Percentiles rank a stretch among this genome's conserved stretches.
Conservation (phyloP, 2,113 vertebrate genomes). For the Hemiprocne comata region DNA sequence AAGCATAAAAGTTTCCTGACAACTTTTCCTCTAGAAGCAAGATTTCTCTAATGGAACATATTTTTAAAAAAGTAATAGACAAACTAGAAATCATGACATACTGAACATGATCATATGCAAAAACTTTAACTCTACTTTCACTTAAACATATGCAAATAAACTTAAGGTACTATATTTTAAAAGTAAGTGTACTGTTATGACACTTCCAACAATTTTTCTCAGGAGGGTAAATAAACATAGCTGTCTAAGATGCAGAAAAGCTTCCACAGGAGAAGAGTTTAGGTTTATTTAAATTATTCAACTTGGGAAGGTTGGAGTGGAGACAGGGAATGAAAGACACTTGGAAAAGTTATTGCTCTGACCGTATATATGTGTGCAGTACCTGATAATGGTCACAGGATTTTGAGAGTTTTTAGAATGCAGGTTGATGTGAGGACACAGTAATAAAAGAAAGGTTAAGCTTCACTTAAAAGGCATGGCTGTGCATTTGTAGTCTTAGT, state of each 20-base stretch:
- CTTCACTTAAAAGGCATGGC: not conserved
- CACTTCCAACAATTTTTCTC: not conserved
- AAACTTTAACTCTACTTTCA: not conserved
- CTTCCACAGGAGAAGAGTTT: not conserved
- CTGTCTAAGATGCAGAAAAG: not conserved
- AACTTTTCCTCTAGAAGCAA: not conserved
- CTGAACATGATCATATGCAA: not conserved
- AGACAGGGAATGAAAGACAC: not conserved
- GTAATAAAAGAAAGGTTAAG: not conserved
- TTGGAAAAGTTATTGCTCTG: not conserved
- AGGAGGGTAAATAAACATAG: not conserved
- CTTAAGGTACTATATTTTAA: not conserved
- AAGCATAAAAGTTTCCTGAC: not conserved
- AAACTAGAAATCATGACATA: not conserved
- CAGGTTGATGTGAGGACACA: not conserved
- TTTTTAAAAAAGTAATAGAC: not conserved
- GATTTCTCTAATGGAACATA: not conserved
- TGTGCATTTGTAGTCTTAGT: not conserved
- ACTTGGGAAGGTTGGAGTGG: not conserved
- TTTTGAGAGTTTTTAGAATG: not conserved
- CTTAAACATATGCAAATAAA: not conserved
- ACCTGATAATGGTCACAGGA: not conserved
- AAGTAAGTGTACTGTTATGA: not conserved
- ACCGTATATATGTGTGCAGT: not conserved
- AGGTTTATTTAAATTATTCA: not conserved